A percentile compares a stretch with the other conserved stretches of the same genome.
These are phyloP conservation scores for Podargus strigoides DNA, from an alignment of 2,797 vertebrate genomes.

Conservation along the genomic window DNA sequence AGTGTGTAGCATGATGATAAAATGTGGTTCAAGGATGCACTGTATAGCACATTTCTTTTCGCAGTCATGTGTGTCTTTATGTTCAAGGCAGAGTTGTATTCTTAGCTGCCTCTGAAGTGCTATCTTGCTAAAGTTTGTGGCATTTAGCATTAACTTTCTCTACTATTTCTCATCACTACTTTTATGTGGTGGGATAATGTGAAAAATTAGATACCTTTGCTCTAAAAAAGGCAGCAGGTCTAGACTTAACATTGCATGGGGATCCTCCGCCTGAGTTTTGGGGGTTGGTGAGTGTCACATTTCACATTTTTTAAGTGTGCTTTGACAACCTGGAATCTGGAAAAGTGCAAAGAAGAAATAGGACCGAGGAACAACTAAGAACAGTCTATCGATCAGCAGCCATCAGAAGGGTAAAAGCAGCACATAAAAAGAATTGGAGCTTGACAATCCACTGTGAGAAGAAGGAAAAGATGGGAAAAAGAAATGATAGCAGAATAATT, in stretches of 20 bases:
- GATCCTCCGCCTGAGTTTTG: neutral
- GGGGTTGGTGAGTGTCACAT: neutral
- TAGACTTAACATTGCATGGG: conserved; percentile 7
- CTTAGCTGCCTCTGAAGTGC: neutral
- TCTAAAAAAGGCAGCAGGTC: conserved; percentile 38
- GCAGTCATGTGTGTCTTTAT: neutral
- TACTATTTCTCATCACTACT: neutral
- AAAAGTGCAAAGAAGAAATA: conserved; percentile 9
- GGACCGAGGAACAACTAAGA: neutral
- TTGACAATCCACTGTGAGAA: neutral
- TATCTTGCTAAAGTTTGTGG: neutral
- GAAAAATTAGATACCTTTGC: conserved; percentile 20
- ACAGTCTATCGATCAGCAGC: neutral
- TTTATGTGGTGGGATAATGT: neutral
- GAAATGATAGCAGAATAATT: neutral
- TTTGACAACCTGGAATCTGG: conserved; percentile 16
- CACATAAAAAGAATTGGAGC: neutral
- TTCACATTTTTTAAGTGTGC: conserved; percentile 19
- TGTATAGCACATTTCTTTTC: neutral
- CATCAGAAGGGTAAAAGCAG: neutral
- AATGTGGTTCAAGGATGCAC: neutral
- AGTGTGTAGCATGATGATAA: neutral
- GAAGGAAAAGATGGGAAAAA: neutral
- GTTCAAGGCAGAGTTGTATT: neutral
- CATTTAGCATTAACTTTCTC: neutral